A percentile compares a stretch with the other conserved stretches of the same genome.
Conservation (phyloP, 2,888 invertebrate species). For the Coenonympha arcania region DNA sequence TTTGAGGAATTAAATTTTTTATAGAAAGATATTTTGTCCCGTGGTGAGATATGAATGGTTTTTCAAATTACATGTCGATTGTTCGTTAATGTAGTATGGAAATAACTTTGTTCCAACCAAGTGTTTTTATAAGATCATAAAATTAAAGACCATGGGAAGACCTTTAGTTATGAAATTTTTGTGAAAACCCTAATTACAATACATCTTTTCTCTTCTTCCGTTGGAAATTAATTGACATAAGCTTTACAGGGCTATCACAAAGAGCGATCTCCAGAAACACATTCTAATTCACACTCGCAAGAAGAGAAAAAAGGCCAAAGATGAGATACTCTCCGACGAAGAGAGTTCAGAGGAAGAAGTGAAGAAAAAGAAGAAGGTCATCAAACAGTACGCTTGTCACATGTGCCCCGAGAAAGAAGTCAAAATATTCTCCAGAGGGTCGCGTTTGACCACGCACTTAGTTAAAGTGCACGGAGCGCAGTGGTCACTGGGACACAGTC, state of each 20-base stretch:
- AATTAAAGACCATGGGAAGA: no score
- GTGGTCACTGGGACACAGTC: conserved; percentile 82
- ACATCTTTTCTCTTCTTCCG: no score
- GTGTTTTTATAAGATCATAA: no score
- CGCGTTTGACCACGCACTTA: conserved; percentile 80
- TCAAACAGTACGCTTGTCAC: conserved; percentile 77
- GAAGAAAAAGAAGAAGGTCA: conserved; percentile 36
- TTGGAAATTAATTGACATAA: no score
- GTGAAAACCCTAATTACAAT: no score
- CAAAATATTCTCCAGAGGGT: conserved; percentile 76
- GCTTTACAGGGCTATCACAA: conserved; percentile 76
- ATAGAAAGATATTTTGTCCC: no score
- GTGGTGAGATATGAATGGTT: no score
- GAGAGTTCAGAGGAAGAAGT: conserved; percentile 38
- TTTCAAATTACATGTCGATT: no score
- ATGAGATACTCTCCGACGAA: conserved; percentile 35
- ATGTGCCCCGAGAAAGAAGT: conserved; percentile 76
- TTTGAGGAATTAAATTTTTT: no score
- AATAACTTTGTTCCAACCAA: no score
- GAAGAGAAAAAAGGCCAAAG: conserved; percentile 26
- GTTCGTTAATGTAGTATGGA: no score
- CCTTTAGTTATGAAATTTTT: no score
- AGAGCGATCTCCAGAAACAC: conserved; percentile 76
- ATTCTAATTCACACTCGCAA: conserved; percentile 57
- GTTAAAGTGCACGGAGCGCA: conserved; percentile 81